phyloP scores from a whole-genome alignment of 2,888 invertebrate species.

The Anaspis maculata region DNA sequence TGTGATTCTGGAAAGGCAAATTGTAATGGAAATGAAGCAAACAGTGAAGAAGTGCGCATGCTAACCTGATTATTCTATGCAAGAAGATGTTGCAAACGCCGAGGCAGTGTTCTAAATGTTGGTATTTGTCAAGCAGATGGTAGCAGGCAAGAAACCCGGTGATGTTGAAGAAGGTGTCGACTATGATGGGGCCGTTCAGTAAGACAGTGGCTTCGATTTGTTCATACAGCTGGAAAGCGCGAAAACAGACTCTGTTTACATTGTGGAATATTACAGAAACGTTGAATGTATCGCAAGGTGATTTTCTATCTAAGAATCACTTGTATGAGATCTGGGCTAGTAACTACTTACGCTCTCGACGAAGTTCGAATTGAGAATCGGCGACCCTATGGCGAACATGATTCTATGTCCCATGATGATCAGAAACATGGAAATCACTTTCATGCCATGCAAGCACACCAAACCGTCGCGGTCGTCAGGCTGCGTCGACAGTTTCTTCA shows the following conservation, averaged over 20 bases:
- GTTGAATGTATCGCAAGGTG: not conserved
- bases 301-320: not conserved
- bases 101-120: slow-evolving; percentile 2
- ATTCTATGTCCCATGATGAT: slow-evolving; percentile 32
- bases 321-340: not conserved
- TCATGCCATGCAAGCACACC: slow-evolving; percentile 30
- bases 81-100: too few species aligned
- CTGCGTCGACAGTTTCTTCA: slow-evolving; percentile 24
- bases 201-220: slow-evolving; percentile 41
- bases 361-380: slow-evolving; percentile 28
- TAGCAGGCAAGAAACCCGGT: slow-evolving; percentile 62
- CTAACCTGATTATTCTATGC: too few species aligned
- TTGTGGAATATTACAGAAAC: slow-evolving; percentile 2
- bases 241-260: not conserved
- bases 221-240: slow-evolving; percentile 26
- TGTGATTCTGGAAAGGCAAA: slow-evolving; percentile 63
- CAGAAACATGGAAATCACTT: slow-evolving; percentile 30
- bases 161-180: slow-evolving; percentile 59
- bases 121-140: slow-evolving; percentile 39
- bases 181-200: slow-evolving; percentile 57
- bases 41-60: too few species aligned
- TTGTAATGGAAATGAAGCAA: too few species aligned
- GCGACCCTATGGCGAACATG: slow-evolving; percentile 32
- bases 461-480: slow-evolving; percentile 23
- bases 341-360: slow-evolving; percentile 26